These are phyloP conservation scores for Caenorhabditis zanzibari DNA, from an alignment of 2,888 invertebrate species.

Conservation along the genomic window DNA sequence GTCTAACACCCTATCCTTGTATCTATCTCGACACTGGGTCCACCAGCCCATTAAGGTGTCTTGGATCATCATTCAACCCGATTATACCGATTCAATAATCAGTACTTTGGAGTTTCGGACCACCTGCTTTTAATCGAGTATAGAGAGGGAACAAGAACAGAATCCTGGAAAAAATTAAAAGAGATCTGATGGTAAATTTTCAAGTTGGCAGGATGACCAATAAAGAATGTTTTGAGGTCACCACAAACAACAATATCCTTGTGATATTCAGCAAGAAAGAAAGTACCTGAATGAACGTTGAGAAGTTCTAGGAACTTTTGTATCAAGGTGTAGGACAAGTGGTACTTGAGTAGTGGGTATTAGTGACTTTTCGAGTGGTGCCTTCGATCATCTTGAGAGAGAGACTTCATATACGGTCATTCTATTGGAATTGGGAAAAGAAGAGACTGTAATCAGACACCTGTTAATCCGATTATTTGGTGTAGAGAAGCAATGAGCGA, in stretches of 20 bases:
- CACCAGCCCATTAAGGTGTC: too few species aligned
- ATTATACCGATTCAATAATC: not conserved
- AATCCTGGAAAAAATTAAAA: not conserved
- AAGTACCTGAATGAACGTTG: conserved; percentile 16
- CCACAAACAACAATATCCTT: conserved; percentile 29
- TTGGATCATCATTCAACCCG: too few species aligned
- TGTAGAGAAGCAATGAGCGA: conserved; percentile 6
- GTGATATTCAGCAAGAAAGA: not conserved
- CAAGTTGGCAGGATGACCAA: not conserved
- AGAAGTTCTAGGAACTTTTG: conserved; percentile 53
- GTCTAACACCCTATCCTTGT: too few species aligned
- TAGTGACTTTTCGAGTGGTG: conserved; percentile 63
- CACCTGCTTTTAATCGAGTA: conserved; percentile 13
- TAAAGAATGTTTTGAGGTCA: not conserved
- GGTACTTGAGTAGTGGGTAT: conserved; percentile 61
- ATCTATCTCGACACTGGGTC: too few species aligned
- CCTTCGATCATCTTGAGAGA: conserved; percentile 39
- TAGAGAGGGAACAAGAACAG: not conserved
- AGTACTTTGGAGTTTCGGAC: not conserved
- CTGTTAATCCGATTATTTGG: conserved; percentile 23
- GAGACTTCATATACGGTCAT: conserved; percentile 42
- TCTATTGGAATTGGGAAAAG: conserved; percentile 6
- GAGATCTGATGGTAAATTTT: not conserved
- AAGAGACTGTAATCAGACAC: conserved; percentile 60
- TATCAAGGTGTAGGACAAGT: conserved; percentile 66